phyloP scores from a whole-genome alignment of 2,113 vertebrate genomes.

The Prinia subflava region DNA sequence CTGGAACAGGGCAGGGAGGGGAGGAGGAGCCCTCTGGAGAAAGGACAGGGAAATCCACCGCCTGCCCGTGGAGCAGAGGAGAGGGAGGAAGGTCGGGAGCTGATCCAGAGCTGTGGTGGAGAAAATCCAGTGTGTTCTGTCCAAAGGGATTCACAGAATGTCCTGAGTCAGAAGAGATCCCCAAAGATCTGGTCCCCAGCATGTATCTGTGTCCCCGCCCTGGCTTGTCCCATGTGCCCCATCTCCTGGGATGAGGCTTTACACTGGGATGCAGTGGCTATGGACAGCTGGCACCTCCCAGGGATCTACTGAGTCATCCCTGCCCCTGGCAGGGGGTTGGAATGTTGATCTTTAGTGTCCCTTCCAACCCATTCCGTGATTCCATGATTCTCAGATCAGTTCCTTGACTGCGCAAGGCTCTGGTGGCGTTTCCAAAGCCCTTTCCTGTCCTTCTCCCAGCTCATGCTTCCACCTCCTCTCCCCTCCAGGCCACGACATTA shows the following conservation, averaged over 20 bases:
- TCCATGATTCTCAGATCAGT: background rate
- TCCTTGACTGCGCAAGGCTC: background rate
- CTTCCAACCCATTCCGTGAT: background rate
- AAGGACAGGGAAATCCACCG: background rate
- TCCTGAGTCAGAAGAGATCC: background rate
- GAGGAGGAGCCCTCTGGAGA: background rate
- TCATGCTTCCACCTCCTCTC: background rate
- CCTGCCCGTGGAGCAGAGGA: background rate
- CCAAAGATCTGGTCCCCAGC: background rate
- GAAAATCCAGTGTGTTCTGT: background rate
- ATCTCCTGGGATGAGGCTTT: background rate
- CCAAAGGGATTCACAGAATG: background rate
- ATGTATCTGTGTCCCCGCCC: rapidly evolving
- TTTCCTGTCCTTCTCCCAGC: background rate
- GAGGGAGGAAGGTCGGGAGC: background rate
- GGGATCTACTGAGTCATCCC: background rate
- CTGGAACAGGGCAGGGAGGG: background rate
- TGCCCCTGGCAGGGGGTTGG: background rate
- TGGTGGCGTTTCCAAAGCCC: background rate
- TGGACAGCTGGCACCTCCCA: background rate
- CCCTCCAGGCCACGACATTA: conserved; percentile 94
- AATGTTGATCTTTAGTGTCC: background rate
- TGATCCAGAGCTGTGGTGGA: background rate
- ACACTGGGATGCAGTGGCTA: rapidly evolving
- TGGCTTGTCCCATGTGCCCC: rapidly evolving